These are phyloP conservation scores for Calliopum simillimum DNA, from an alignment of 2,888 invertebrate genomes.

Conservation along the genomic window DNA sequence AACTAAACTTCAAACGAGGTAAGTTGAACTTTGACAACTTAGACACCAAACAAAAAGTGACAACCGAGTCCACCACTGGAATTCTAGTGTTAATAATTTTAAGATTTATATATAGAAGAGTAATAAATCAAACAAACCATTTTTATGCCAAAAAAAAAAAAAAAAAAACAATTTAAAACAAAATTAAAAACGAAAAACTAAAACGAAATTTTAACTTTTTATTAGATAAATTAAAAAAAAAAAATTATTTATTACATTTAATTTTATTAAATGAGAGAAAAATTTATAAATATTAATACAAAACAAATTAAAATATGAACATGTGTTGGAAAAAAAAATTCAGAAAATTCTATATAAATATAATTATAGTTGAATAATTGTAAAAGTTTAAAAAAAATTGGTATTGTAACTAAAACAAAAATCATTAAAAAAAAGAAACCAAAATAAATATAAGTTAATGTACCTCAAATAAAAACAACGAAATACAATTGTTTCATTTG, in stretches of 20 bases:
- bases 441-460: conserved; percentile 3
- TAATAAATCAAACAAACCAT: conserved; percentile 6
- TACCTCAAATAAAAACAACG: conserved; percentile 5
- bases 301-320: conserved; percentile 5
- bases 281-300: conserved; percentile 2
- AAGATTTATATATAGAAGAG: conserved; percentile 3
- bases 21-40: conserved; percentile 25
- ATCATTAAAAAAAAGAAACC: conserved; percentile 34
- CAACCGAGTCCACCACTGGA: conserved; percentile 18
- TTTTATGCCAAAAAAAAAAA: conserved; percentile 22
- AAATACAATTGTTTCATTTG: not conserved
- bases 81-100: conserved; percentile 18
- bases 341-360: conserved; percentile 14
- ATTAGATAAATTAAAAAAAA: conserved; percentile 3
- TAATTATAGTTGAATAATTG: conserved; percentile 24
- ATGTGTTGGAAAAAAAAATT: conserved; percentile 4
- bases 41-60: conserved; percentile 29
- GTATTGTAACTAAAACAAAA: not conserved
- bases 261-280: conserved; percentile 1
- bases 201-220: conserved; percentile 18
- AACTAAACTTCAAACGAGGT: not conserved
- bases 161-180: conserved; percentile 7
- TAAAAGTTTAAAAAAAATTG: conserved; percentile 20
- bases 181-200: conserved; percentile 1
- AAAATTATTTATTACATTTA: conserved; percentile 22